Evolutionary conservation across 2,113 vertebrate genomes (phyloP).

Genomic region (Isurus oxyrinchus): DNA sequence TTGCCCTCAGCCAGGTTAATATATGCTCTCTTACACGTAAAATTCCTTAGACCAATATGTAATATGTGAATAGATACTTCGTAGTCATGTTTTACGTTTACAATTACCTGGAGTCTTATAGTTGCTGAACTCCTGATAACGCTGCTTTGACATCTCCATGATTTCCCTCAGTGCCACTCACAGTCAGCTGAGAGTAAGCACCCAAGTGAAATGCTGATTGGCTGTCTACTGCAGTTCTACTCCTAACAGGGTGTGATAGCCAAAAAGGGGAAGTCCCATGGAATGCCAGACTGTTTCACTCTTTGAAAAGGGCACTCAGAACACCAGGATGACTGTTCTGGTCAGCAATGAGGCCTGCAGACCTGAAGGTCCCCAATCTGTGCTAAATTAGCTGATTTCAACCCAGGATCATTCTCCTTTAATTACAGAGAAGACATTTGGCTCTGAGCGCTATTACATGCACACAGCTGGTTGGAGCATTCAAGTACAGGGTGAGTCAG

Average conservation of each 20-base stretch:
- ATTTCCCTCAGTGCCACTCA: background rate
- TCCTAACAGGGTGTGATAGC: background rate
- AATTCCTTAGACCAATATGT: background rate
- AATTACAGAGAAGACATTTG: background rate
- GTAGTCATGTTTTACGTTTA: background rate
- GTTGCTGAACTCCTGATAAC: background rate
- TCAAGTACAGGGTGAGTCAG: background rate
- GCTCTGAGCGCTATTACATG: too few relatives aligned
- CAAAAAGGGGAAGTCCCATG: background rate
- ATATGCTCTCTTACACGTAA: background rate
- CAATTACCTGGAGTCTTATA: background rate
- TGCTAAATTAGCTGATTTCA: background rate
- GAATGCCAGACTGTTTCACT: background rate
- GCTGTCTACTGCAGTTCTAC: background rate
- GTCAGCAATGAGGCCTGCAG: background rate
- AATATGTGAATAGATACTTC: too few relatives aligned
- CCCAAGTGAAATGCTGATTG: background rate
- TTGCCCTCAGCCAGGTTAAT: background rate
- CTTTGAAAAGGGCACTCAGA: background rate
- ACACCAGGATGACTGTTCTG: background rate
- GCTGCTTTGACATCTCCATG: background rate
- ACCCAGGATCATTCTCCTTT: background rate
- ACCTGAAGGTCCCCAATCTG: background rate
- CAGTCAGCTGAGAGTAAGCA: slow-evolving; percentile 1
- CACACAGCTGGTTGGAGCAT: background rate